Evolutionary conservation across 2,888 invertebrate genomes (phyloP), one percentile per base, ranked within the genome.

Genomic region (Helobdella robusta): DNA sequence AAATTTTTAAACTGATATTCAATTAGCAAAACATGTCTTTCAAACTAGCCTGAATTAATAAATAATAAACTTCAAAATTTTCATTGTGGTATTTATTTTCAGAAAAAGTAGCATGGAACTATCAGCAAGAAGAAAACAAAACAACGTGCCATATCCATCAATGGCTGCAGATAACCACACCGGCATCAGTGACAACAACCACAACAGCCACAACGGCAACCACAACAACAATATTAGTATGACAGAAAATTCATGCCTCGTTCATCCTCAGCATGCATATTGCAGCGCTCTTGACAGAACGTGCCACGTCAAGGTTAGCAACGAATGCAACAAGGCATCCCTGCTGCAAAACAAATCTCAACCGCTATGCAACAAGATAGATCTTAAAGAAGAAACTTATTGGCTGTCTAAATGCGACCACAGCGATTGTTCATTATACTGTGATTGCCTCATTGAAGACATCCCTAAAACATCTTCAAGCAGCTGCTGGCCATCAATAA

Each of bases 201-300:
- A 40, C 11, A 15, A n/a, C 44, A 40, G n/a, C 11, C 44, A 40
- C 11, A 40, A n/a, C 44, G 56, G 5, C 28, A 18, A 5, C 56
- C 23, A 8, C 28, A 3, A 34, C 18, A 40, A 60, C 60, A 40
- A n/a, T 46, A 60, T 60, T 46, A 60, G 60, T 25, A 60, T 60
- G 60, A 60, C 60, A 20, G 44, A 60, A 44, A 60, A 60, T 46
- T 60, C 60, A 1, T 44, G 60, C 30, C 40, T 44, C 44, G 18
- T 60, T 15, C 60, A 60, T 46, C n/a, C n/a, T n/a, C 56, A 56
- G 8, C 60, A 60, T 23, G 44, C 60, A 25, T 59, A 36, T 25
- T 59, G 56, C 32, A 28, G 25, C 20, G 32, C n/a, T 30, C 56
- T 25, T 28, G 28, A 28, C n/a, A 30, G 25, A 32, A 56, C 56